Base-by-base conservation (phyloP, 2,797 vertebrate genomes). In the Delichon dasypus region DNA sequence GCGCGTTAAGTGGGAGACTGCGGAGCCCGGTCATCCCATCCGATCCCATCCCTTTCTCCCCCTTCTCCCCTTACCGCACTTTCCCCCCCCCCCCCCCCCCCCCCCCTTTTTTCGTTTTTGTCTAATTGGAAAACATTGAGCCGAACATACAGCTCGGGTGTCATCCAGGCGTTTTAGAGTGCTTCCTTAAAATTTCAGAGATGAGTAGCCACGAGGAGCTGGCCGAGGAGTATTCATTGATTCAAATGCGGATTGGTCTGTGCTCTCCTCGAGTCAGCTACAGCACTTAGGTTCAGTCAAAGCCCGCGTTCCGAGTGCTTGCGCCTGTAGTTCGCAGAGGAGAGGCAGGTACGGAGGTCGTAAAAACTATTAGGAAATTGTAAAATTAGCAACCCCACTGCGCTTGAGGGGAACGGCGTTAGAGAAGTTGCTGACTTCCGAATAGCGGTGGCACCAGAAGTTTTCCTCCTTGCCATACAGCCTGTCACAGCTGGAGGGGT, bases 401-500 rank as follows among this genome's bases (percentile, higher is more conserved):
- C 32, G 11, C 57, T 27, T 47, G 47, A 73, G 64, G 88, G 89
- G 72, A 82, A 13, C 54, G 16, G 53, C 53, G 36, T n/a, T 74
- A 51, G 85, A 88, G 88, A 93, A 86, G 83, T 88, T 68, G 81
- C 87, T 45, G 84, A 70, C 77, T 90, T 88, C 86, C 81, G 32
- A 89, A 22, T 61, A 94, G 74, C 84, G 47, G 87, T 61, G 71
- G 40, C 45, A 36, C 75, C 64, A 75, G 62, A 86, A 95, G 86
- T 90, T 90, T 93, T 68, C 55, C 74, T 75, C 30, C 58, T 67
- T 65, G 76, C 44, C 22, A 3, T 71, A 9, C 73, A 74, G 87
- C 71, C 86, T 16, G 71, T 60, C 64, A 26, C 85, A 83, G 85
- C 78, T 23, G 85, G 73, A 80, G 85, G 58, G 44, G 32, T 87